These are phyloP conservation scores for Rhinophrynus dorsalis DNA, from an alignment of 2,797 vertebrate species.

Conservation along the genomic window DNA sequence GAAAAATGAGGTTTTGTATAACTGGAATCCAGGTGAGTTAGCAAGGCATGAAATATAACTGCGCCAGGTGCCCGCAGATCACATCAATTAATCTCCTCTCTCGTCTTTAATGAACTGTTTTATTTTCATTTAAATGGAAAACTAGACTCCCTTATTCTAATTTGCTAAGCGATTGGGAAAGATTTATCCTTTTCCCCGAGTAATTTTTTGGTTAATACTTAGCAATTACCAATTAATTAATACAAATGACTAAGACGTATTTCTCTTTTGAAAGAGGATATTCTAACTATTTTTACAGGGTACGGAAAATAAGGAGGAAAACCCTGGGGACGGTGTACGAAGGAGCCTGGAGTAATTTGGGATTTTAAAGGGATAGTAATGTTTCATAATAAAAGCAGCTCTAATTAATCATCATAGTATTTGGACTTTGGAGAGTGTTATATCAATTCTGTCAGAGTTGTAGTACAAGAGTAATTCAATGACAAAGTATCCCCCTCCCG, in stretches of 20 bases:
- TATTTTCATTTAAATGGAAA: slow-evolving; percentile 40
- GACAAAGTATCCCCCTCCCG: too few relatives aligned
- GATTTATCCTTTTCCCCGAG: slow-evolving; percentile 34
- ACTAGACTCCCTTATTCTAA: slow-evolving; percentile 16
- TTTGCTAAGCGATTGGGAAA: slow-evolving; percentile 32
- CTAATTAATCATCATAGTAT: too few relatives aligned
- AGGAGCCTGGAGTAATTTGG: too few relatives aligned
- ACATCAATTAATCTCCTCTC: slow-evolving; percentile 36
- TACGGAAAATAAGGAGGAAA: too few relatives aligned
- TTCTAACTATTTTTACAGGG: not conserved
- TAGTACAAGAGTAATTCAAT: too few relatives aligned
- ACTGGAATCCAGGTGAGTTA: not conserved
- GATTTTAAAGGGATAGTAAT: too few relatives aligned
- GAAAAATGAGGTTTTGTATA: too few relatives aligned
- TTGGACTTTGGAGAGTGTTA: too few relatives aligned
- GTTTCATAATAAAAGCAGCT: too few relatives aligned
- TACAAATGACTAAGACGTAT: slow-evolving; percentile 34
- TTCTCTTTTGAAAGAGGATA: not conserved
- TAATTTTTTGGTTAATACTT: slow-evolving; percentile 36
- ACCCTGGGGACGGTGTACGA: too few relatives aligned
- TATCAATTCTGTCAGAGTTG: too few relatives aligned
- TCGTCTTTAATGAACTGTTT: slow-evolving; percentile 37
- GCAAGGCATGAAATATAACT: not conserved
- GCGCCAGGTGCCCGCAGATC: slow-evolving; percentile 1
- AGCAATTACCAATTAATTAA: slow-evolving; percentile 46